A percentile compares a stretch with the other conserved stretches of the same genome.
Conservation (phyloP, 1,140 invertebrate genomes). For the Drosophila murphyi region DNA sequence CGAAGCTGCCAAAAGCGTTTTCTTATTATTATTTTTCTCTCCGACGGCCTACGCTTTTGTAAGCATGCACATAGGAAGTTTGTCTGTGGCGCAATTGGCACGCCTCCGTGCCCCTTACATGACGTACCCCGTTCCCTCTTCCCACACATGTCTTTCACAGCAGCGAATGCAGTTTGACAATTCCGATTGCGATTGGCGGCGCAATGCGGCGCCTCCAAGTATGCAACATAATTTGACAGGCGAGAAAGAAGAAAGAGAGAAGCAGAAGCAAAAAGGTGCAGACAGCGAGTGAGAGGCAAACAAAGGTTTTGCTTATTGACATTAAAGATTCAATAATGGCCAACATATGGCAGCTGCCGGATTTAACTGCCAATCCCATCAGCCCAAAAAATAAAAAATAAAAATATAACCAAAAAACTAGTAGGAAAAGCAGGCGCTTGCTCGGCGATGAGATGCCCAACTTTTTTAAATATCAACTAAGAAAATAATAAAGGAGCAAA, state of each 20-base stretch:
- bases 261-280: background rate
- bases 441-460: background rate
- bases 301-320: constrained; percentile 65
- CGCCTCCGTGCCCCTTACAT: constrained; percentile 1
- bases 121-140: background rate
- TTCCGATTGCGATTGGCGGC: constrained; percentile 52
- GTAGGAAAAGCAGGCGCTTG: background rate
- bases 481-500: background rate
- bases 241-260: background rate
- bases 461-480: background rate
- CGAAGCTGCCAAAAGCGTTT: constrained; percentile 54
- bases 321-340: constrained; percentile 78
- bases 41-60: constrained; percentile 3
- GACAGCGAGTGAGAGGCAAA: constrained; percentile 12
- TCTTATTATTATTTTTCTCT: constrained; percentile 44
- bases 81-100: constrained; percentile 40
- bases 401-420: background rate
- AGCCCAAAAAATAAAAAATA: background rate
- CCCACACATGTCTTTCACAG: background rate
- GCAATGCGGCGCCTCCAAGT: constrained; percentile 41
- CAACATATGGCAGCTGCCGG: constrained; percentile 59
- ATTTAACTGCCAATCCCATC: constrained; percentile 68
- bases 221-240: constrained; percentile 35
- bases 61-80: constrained; percentile 34
- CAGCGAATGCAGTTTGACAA: constrained; percentile 64